Evolutionary conservation across 2,113 vertebrate genomes (phyloP).

Genomic region (Daphoenositta chrysoptera): DNA sequence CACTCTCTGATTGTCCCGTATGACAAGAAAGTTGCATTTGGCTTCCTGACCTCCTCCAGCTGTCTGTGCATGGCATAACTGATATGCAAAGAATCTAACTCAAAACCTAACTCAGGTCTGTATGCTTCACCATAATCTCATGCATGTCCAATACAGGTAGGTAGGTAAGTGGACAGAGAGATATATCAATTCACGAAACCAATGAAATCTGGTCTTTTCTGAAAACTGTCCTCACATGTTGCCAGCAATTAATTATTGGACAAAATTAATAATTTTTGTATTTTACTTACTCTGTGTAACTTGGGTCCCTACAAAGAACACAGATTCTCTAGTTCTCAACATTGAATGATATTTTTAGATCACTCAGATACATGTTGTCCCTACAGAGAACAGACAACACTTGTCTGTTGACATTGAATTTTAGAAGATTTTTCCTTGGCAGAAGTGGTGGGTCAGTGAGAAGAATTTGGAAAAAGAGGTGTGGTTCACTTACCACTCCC

Average conservation of each 20-base stretch:
- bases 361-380: conserved; percentile 3
- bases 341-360: conserved; percentile 10
- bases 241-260: background rate
- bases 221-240: background rate
- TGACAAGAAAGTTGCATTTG: background rate
- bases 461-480: background rate
- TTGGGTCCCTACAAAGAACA: background rate
- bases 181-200: background rate
- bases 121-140: background rate
- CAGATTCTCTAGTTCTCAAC: background rate
- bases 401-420: conserved; percentile 20
- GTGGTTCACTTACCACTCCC: background rate
- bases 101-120: background rate
- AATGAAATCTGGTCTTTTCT: background rate
- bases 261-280: background rate
- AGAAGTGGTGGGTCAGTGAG: background rate
- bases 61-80: background rate
- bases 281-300: background rate
- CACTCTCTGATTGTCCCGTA: background rate
- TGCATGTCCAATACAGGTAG: background rate
- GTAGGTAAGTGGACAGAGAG: background rate
- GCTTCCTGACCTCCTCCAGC: background rate
- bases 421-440: background rate
- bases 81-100: background rate
- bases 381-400: conserved; percentile 10